A percentile compares a stretch with the other conserved stretches of the same genome.
Evolutionary conservation across 2,797 vertebrate genomes (phyloP).

Genomic region (Philypnodon macrostomus): DNA sequence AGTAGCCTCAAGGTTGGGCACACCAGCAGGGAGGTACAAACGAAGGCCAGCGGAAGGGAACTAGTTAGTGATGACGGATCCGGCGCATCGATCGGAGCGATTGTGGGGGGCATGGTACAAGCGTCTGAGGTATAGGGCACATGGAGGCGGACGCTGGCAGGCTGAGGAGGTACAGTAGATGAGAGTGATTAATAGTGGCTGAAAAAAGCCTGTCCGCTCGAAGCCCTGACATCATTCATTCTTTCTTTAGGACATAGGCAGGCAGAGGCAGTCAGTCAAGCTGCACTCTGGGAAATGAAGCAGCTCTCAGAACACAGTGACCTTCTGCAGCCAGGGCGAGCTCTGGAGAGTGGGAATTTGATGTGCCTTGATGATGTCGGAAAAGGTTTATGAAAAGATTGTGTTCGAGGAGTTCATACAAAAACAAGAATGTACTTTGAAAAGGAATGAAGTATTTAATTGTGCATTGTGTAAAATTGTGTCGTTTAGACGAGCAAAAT

Average conservation of each 20-base stretch:
- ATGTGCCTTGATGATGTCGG: constrained; percentile 16
- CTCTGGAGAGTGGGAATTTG: constrained; percentile 29
- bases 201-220: constrained; percentile 47
- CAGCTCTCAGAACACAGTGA: constrained; percentile 57
- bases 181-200: constrained; percentile 61
- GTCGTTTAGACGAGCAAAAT: too few species aligned
- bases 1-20: background rate
- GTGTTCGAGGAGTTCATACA: background rate
- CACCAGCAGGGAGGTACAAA: background rate
- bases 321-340: constrained; percentile 48
- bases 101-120: constrained; percentile 10
- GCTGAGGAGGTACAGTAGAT: constrained; percentile 22
- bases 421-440: background rate
- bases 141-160: constrained; percentile 13
- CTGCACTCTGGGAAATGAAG: constrained; percentile 69
- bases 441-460: too few species aligned
- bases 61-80: constrained; percentile 2
- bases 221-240: constrained; percentile 54
- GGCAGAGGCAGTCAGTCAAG: constrained; percentile 52
- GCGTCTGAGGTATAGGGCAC: constrained; percentile 8
- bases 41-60: background rate
- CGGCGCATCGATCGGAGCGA: background rate
- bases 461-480: too few species aligned
- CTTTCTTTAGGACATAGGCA: constrained; percentile 32
- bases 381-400: constrained; percentile 1